Conservation (phyloP, 2,888 invertebrate species). For the Galerucella calmariensis region DNA sequence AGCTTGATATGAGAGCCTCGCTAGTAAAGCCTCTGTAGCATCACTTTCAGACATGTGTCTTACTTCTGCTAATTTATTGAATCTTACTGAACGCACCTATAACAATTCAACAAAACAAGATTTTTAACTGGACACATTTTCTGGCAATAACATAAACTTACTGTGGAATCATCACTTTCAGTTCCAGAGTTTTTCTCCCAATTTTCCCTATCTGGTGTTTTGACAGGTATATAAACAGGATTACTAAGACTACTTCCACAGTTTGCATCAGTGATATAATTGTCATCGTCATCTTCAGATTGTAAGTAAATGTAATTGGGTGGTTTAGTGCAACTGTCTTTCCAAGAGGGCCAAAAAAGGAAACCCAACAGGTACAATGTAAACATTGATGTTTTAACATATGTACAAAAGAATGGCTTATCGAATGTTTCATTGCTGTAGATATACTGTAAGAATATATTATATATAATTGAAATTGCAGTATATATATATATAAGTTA, state of each 20-base stretch:
- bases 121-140: too few species aligned
- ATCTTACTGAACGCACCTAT: constrained; percentile 77
- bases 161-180: constrained; percentile 80
- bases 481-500: too few species aligned
- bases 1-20: constrained; percentile 94
- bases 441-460: constrained; percentile 76
- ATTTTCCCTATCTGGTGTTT: constrained; percentile 71
- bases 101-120: not conserved
- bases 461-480: not conserved
- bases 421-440: constrained; percentile 86
- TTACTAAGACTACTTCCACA: constrained; percentile 72
- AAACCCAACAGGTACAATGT: constrained; percentile 90
- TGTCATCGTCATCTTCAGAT: constrained; percentile 82
- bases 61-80: constrained; percentile 88
- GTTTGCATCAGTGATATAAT: constrained; percentile 75
- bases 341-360: constrained; percentile 90
- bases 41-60: constrained; percentile 90
- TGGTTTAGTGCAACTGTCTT: constrained; percentile 77
- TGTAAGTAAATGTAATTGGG: constrained; percentile 81
- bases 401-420: constrained; percentile 96
- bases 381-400: constrained; percentile 94
- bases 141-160: not conserved
- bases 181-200: constrained; percentile 74
- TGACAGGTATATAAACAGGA: constrained; percentile 91
- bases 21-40: constrained; percentile 92